Evolutionary conservation across 2,113 vertebrate species (phyloP).

Genomic region (Paratilapia polleni): DNA sequence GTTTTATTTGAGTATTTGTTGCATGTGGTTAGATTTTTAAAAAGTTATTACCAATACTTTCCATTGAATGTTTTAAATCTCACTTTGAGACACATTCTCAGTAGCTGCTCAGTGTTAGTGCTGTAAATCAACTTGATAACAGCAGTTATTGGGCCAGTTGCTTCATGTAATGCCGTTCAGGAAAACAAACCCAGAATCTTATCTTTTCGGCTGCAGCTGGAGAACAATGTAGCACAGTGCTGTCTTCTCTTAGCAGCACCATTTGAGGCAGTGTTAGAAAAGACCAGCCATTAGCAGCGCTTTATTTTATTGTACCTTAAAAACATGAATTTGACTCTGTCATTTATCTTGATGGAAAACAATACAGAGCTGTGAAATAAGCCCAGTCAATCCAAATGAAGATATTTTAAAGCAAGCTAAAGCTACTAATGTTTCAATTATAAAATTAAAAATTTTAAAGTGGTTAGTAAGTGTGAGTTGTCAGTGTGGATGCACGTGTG

Average conservation of each 20-base stretch:
- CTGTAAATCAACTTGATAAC: background rate
- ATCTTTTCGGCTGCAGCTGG: background rate
- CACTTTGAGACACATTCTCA: background rate
- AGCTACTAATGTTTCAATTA: too few relatives aligned
- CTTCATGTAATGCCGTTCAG: background rate
- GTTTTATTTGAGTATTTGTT: background rate
- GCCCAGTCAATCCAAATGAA: background rate
- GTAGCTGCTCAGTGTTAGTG: background rate
- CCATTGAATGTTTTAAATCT: background rate
- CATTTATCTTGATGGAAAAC: background rate
- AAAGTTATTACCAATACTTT: background rate
- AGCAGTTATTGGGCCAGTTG: background rate
- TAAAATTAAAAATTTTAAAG: rapidly evolving
- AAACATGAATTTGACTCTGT: background rate
- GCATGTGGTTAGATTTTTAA: background rate
- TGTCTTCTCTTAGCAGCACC: background rate
- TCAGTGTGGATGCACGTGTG: background rate
- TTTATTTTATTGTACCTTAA: background rate
- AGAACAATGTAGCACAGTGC: background rate
- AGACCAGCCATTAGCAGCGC: background rate
- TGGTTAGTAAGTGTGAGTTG: background rate
- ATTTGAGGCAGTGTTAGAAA: background rate
- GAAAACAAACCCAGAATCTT: background rate
- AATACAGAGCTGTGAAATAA: background rate
- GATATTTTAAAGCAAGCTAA: background rate